Base-by-base conservation (phyloP, 1,140 invertebrate genomes). In the Planococcus citri region DNA sequence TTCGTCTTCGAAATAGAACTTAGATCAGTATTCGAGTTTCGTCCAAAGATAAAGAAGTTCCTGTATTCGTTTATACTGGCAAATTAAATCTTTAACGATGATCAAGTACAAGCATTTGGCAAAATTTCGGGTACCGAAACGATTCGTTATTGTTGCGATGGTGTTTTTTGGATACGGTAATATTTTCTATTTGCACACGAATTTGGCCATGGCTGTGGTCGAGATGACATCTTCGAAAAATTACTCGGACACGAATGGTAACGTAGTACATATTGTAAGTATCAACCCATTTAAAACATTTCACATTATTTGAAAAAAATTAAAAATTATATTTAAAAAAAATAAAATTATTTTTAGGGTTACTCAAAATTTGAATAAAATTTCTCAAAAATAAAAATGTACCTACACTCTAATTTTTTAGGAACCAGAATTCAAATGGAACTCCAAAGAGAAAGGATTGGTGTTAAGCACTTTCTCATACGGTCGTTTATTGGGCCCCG, bases 381-480 rank as follows among this genome's bases (percentile, higher is more conserved):
- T 51, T 17, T 51, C n/a, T 70, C 25, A 17, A 71, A 64, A 37
- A 14, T 37, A 37, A 14, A 37, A 6, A 37, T 8, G 6, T 37
- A 37, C n/a, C 10, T 51, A n/a, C 17, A n/a, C 41, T 17, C 41
- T 17, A 37, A 37, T 37, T 37, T n/a, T 70, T 25, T 20, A 72
- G 70, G 41, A 51, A 27, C 37, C 21, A 60, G 91, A 94, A 70
- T 88, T 85, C 75, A 73, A 79, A 24, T 87, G 86, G 86, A 77
- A 79, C 72, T 78, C 80, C 2, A 69, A 77, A 12, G 78, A 81
- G 0, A 82, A 84, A 71, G 83, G 84, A 1, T 73, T 82, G 10
- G 79, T 88, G 4, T 76, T 87, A 21, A 84, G 85, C 41, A 82
- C 86, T 0, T 88, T 88, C 74, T 88, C 88, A 74, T 88, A 86